Percentiles rank a stretch among this genome's conserved stretches.
Conservation (phyloP, 2,797 vertebrate species). For the Lacerta agilis region DNA sequence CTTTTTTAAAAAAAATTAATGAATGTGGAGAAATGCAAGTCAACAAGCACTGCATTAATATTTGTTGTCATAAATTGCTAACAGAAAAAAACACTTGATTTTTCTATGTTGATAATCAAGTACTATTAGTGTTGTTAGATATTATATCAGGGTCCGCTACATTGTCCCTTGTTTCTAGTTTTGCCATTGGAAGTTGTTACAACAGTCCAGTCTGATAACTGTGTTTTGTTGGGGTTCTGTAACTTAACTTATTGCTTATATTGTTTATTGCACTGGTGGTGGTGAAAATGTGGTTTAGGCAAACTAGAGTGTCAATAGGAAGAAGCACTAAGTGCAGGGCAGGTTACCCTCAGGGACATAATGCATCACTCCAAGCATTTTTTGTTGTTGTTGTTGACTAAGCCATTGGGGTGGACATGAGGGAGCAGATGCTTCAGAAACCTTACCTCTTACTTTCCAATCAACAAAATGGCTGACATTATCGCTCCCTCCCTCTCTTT, state of each 20-base stretch:
- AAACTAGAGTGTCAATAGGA: background rate
- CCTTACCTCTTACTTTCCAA: background rate
- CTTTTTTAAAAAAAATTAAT: too few species aligned
- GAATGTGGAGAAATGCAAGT: background rate
- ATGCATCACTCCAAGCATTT: too few species aligned
- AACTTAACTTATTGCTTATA: background rate
- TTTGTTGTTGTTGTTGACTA: too few species aligned
- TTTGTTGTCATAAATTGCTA: background rate
- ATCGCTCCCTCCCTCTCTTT: background rate
- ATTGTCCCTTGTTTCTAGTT: background rate
- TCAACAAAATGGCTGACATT: background rate
- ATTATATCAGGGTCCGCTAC: background rate
- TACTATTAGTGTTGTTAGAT: background rate
- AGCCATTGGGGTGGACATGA: background rate
- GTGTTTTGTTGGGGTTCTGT: background rate
- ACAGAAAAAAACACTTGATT: background rate
- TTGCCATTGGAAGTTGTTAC: background rate
- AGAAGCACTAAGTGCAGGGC: background rate
- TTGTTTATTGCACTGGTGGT: background rate
- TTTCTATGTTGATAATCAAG: background rate
- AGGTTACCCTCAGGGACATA: too few species aligned
- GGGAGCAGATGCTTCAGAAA: background rate
- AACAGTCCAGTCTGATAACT: background rate
- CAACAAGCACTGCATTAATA: background rate
- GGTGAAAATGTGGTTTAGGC: too few species aligned